Conservation (phyloP, 2,113 vertebrate genomes). For the Dasypus novemcinctus region DNA sequence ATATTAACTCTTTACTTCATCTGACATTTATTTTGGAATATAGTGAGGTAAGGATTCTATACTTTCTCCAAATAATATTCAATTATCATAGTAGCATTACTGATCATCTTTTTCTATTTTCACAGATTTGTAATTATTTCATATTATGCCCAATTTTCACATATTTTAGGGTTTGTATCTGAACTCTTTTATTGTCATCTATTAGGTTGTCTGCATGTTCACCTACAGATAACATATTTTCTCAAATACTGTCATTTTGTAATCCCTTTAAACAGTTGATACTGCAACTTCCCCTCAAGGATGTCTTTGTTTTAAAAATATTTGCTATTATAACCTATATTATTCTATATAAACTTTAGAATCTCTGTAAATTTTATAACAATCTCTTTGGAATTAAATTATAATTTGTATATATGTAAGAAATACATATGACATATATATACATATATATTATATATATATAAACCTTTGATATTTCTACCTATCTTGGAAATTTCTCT, state of each 20-base stretch:
- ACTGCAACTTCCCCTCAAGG: neutral
- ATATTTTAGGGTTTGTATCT: neutral
- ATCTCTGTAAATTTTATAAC: slow-evolving; percentile 18
- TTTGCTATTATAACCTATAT: neutral
- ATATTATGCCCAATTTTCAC: neutral
- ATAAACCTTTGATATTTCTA: too few species aligned
- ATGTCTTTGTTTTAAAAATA: neutral
- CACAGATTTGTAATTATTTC: slow-evolving; percentile 4
- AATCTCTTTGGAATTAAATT: neutral
- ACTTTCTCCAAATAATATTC: neutral
- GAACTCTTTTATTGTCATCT: neutral
- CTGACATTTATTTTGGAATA: neutral
- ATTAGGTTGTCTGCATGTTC: neutral
- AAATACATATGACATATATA: neutral
- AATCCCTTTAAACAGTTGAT: neutral
- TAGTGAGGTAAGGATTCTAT: neutral
- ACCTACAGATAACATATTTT: neutral
- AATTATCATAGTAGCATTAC: neutral
- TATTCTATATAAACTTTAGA: neutral
- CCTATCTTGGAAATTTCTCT: neutral
- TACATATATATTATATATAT: neutral
- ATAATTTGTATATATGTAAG: neutral
- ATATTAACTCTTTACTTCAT: neutral
- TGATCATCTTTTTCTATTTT: neutral
- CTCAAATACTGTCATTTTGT: neutral